Conservation (phyloP, 2,113 vertebrate species). For the Nannospalax galili region DNA sequence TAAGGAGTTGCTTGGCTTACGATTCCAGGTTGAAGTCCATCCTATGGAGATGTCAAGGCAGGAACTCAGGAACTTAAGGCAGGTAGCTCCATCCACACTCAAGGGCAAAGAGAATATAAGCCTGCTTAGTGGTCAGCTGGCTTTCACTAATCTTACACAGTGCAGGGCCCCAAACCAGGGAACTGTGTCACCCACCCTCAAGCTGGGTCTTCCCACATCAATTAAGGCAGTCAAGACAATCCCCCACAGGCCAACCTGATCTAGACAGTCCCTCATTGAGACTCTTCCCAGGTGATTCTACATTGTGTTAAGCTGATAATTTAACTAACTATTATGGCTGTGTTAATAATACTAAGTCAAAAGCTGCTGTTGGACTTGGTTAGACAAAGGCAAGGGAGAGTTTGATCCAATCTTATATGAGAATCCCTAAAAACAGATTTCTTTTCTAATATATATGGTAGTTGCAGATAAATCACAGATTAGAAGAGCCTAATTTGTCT, state of each 20-base stretch:
- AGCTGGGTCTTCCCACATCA: neutral
- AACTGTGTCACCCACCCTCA: too few species aligned
- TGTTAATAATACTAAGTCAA: constrained; percentile 43
- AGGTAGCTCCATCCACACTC: neutral
- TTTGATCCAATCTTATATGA: neutral
- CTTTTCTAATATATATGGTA: neutral
- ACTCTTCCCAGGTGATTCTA: neutral
- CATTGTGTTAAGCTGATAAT: neutral
- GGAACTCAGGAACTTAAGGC: neutral
- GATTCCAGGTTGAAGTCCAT: neutral
- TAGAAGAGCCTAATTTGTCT: neutral
- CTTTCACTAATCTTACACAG: neutral
- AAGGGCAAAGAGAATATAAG: neutral
- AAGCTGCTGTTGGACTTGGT: constrained; percentile 41
- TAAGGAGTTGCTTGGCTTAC: neutral
- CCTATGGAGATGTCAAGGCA: too few species aligned
- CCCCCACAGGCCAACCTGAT: neutral
- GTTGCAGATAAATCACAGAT: neutral
- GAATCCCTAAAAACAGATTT: constrained; percentile 10
- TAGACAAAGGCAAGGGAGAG: neutral
- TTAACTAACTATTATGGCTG: neutral
- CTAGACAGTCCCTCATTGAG: neutral
- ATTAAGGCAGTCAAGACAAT: neutral
- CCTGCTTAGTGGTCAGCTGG: too few species aligned
- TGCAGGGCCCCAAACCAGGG: neutral